Conservation (phyloP, 2,797 vertebrate genomes). For the Caiman crocodilus region DNA sequence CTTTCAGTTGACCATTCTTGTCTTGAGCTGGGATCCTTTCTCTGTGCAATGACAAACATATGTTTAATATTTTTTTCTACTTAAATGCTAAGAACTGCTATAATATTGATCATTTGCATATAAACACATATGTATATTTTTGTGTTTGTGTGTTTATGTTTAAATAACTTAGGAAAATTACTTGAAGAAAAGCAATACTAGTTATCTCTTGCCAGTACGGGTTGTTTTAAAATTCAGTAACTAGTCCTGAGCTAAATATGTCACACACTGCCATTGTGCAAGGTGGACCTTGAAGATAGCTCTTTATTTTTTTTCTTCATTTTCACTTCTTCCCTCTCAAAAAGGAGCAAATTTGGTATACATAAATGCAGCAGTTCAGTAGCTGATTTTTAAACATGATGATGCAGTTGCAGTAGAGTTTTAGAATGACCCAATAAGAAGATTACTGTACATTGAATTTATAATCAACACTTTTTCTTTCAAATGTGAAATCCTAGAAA, state of each 20-base stretch:
- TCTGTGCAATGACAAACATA: not conserved
- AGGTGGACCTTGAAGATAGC: slow-evolving; percentile 69
- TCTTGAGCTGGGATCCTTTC: not conserved
- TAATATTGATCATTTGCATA: not conserved
- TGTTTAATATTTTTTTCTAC: not conserved
- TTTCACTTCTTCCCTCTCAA: slow-evolving; percentile 20
- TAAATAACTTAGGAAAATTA: not conserved
- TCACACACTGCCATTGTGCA: slow-evolving; percentile 5
- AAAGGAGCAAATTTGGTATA: not conserved
- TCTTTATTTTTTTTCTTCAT: slow-evolving; percentile 52
- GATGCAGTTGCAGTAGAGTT: not conserved
- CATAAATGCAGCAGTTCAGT: not conserved
- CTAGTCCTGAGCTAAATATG: not conserved
- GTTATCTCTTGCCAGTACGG: slow-evolving; percentile 3
- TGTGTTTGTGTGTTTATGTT: not conserved
- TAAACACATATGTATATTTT: not conserved
- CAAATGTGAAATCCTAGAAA: not conserved
- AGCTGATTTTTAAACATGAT: slow-evolving; percentile 18
- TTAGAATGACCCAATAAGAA: not conserved
- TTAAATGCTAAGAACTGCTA: not conserved
- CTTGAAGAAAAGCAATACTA: not conserved
- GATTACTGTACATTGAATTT: not conserved
- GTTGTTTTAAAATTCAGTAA: slow-evolving; percentile 32
- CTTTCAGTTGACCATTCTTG: not conserved
- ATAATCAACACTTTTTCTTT: not conserved